Evolutionary conservation across 2,888 invertebrate genomes (phyloP).

Genomic region (Mechanitis messenoides): DNA sequence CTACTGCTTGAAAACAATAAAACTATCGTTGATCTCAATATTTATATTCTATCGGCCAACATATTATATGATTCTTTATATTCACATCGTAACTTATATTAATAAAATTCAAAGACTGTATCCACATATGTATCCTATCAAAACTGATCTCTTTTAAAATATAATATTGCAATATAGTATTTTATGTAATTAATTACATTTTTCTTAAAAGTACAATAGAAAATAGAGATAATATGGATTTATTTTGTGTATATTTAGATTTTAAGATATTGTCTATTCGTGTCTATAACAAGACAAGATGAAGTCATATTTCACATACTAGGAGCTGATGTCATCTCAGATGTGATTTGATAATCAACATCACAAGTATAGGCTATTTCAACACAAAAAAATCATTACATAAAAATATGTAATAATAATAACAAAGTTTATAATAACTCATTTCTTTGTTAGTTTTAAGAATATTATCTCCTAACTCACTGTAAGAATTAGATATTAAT

Average conservation of each 20-base stretch:
- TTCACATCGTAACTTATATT: background rate
- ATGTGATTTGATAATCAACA: too few species aligned
- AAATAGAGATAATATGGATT: too few species aligned
- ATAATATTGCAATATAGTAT: background rate
- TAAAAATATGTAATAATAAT: background rate
- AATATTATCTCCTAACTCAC: slow-evolving; percentile 13
- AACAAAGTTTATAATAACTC: background rate
- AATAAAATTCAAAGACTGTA: slow-evolving; percentile 4
- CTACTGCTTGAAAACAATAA: background rate
- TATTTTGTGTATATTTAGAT: too few species aligned
- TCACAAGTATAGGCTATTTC: too few species aligned
- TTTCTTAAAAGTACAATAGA: too few species aligned
- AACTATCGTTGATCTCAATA: background rate
- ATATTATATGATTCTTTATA: background rate
- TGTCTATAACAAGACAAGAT: too few species aligned
- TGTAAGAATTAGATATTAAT: slow-evolving; percentile 13
- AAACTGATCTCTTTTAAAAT: background rate
- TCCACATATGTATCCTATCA: background rate
- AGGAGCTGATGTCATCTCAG: too few species aligned
- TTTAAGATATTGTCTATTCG: too few species aligned
- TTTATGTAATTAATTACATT: background rate
- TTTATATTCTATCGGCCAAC: background rate
- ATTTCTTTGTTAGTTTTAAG: slow-evolving; percentile 5
- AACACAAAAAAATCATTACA: too few species aligned
- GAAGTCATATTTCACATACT: too few species aligned